Base-by-base conservation (phyloP, 2,113 vertebrate species). In the Melanocharis versteri region DNA sequence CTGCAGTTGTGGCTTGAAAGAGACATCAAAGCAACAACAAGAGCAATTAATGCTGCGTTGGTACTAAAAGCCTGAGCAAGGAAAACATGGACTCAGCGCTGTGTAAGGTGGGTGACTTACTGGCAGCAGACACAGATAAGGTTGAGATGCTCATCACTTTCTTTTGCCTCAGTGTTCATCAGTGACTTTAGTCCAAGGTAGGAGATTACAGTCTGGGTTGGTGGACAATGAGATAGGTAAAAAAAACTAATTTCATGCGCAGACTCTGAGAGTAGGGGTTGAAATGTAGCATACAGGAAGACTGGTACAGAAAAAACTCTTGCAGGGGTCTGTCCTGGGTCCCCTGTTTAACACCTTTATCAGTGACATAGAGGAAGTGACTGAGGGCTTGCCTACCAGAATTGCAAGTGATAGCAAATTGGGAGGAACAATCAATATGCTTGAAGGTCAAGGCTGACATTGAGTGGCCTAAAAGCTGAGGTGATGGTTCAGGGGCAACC, bases 361-460 rank as follows among this genome's bases (percentile, higher is more conserved):
- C 19, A 33, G 1, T 76, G 51, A 42, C 1, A 0, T 23, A 20
- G 30, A 37, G 40, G 23, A 78, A 18, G 17, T 66, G 61, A 37
- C 33, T 20, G 45, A 33, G 6, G 35, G 39, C 54, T 88, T 85
- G 13, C 28, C 35, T 58, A 30, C 28, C 22, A 45, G 22, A 35
- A 82, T 54, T 56, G 7, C 50, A 85, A 31, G 39, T 39, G 28
- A 40, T 39, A 48, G 17, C 28, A 71, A 54, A 62, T 15, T 40
- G 22, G 15, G n/a, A 69, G 42, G 19, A 79, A 5, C 2, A 61
- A 0, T 33, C 0, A 2, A 15, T 69, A 60, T 1, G 3, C 48
- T 69, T 51, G 58, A 77, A 72, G 30, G 60, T 69, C n/a, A 64
- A 24, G 45, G 11, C 33, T 85, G 37, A 60, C 10, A 44, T 42